phyloP scores from a whole-genome alignment of 2,113 vertebrate species.

The Paedocypris sp. region DNA sequence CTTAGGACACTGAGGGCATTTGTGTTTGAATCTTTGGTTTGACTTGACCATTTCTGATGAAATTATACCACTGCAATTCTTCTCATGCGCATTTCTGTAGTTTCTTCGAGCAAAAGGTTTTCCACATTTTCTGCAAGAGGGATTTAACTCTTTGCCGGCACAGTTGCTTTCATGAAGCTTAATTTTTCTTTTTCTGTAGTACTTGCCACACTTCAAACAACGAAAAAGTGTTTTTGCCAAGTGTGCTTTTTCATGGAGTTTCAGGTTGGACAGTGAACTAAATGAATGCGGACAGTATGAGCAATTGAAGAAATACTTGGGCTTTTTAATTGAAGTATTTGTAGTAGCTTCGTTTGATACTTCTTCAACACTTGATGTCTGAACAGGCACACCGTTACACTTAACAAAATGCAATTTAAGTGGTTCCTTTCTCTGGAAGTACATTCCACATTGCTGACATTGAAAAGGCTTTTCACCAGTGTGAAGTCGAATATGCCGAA shows the following conservation, averaged over 20 bases:
- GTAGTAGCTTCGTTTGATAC: not conserved
- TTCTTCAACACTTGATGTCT: not conserved
- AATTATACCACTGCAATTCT: not conserved
- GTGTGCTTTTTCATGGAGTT: conserved; percentile 48
- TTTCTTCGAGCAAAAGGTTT: not conserved
- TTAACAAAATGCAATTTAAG: conserved; percentile 43
- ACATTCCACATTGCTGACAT: conserved; percentile 51
- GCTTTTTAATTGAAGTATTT: not conserved
- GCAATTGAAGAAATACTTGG: conserved; percentile 31
- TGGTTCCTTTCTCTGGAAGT: conserved; percentile 42
- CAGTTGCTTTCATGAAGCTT: conserved; percentile 33
- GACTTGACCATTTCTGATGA: not conserved
- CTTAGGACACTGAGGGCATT: conserved; percentile 53
- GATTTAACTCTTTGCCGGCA: not conserved
- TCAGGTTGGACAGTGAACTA: conserved; percentile 30
- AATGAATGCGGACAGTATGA: conserved; percentile 49
- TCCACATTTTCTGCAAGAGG: conserved; percentile 22
- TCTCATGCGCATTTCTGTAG: conserved; percentile 21
- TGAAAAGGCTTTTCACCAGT: conserved; percentile 51
- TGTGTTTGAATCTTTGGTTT: conserved; percentile 18
- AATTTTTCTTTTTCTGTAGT: conserved; percentile 45
- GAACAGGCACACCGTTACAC: conserved; percentile 25
- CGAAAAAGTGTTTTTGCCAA: conserved; percentile 38
- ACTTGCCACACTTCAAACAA: conserved; percentile 53
- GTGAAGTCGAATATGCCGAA: conserved; percentile 55